phyloP scores from a whole-genome alignment of 2,888 invertebrate species.

The Diloba caeruleocephala region DNA sequence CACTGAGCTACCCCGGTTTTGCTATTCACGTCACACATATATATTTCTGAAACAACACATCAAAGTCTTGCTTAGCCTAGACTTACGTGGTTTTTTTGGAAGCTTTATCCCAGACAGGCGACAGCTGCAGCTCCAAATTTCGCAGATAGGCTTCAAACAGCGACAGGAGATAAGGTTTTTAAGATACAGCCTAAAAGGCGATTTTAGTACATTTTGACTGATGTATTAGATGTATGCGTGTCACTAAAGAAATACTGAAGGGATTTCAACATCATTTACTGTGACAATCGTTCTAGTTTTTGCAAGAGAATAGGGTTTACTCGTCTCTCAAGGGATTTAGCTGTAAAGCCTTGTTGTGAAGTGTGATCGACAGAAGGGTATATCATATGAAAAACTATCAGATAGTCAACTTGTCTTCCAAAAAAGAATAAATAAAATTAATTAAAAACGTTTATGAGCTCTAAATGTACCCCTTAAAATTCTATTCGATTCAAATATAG shows the following conservation, averaged over 20 bases:
- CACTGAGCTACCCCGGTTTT: too few species aligned
- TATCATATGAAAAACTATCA: too few species aligned
- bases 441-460: conserved; percentile 15
- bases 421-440: neutral
- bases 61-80: conserved; percentile 26
- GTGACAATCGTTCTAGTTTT: conserved; percentile 22
- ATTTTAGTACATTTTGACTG: conserved; percentile 26
- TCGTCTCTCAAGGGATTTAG: neutral
- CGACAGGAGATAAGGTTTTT: conserved; percentile 25
- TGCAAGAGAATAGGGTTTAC: conserved; percentile 5
- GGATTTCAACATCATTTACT: conserved; percentile 24
- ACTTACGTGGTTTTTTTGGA: conserved; percentile 14
- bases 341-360: too few species aligned
- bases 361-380: neutral
- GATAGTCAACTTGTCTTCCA: too few species aligned
- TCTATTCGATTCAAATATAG: conserved; percentile 28
- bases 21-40: too few species aligned
- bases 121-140: conserved; percentile 31
- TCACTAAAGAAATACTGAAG: conserved; percentile 25
- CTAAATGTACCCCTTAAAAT: conserved; percentile 13
- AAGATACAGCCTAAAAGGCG: conserved; percentile 10
- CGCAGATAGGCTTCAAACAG: conserved; percentile 10
- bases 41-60: conserved; percentile 24
- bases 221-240: conserved; percentile 33
- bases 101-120: conserved; percentile 15